phyloP scores from a whole-genome alignment of 2,797 vertebrate species.

The Melanogrammus aeglefinus region DNA sequence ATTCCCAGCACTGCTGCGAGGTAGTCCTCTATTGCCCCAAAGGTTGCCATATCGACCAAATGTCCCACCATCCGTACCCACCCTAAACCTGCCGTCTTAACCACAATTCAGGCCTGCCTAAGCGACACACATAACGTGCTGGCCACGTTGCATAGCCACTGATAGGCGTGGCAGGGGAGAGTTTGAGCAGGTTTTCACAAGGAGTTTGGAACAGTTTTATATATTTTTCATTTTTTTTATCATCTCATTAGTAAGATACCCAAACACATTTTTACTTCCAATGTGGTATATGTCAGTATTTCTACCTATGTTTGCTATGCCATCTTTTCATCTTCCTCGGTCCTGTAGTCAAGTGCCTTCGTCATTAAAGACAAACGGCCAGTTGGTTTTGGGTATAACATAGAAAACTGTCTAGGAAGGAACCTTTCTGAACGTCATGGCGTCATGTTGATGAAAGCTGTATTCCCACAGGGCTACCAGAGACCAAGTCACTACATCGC shows the following conservation, averaged over 20 bases:
- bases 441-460: constrained; percentile 43
- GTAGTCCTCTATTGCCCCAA: background rate
- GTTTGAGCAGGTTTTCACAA: background rate
- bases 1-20: background rate
- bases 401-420: background rate
- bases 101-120: background rate
- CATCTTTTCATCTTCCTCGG: background rate
- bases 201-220: background rate
- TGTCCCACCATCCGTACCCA: background rate
- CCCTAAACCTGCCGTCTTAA: no score
- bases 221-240: background rate
- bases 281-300: background rate
- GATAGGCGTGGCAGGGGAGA: background rate
- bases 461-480: constrained; percentile 89
- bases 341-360: background rate
- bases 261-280: background rate
- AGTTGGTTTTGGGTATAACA: background rate
- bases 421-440: background rate
- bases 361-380: background rate
- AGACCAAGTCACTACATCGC: constrained; percentile 98
- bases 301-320: background rate
- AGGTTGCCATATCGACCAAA: background rate
- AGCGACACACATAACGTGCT: background rate
- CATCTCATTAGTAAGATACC: background rate
- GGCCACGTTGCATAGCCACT: background rate